Percentiles rank a stretch among this genome's conserved stretches.
phyloP scores from a whole-genome alignment of 2,888 invertebrate species.

The Dolomedes plantarius region DNA sequence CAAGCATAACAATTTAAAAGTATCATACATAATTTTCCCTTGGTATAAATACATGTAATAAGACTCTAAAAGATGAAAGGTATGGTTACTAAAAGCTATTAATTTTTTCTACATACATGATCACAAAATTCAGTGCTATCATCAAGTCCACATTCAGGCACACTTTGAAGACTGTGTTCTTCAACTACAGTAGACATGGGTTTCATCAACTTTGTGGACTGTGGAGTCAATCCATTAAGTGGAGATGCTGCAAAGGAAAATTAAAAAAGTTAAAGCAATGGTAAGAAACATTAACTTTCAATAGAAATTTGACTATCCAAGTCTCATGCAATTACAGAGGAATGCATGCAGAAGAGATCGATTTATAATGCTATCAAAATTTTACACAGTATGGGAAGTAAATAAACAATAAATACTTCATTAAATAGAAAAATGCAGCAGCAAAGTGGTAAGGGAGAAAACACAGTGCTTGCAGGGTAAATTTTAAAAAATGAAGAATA shows the following conservation, averaged over 20 bases:
- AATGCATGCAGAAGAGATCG: not conserved
- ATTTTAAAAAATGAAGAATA: conserved; percentile 15
- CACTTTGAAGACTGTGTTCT: conserved; percentile 80
- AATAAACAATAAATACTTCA: too few species aligned
- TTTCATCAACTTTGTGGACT: conserved; percentile 87
- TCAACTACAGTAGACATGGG: conserved; percentile 95
- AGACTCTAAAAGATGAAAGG: too few species aligned
- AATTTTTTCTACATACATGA: conserved; percentile 31
- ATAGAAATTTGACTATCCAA: not conserved
- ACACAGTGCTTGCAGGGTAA: conserved; percentile 2
- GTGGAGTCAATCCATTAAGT: conserved; percentile 81
- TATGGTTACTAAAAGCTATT: too few species aligned
- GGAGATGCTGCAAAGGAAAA: conserved; percentile 71
- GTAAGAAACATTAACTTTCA: not conserved
- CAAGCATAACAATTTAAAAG: too few species aligned
- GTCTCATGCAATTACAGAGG: not conserved
- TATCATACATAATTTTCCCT: too few species aligned
- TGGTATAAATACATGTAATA: too few species aligned
- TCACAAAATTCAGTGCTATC: conserved; percentile 62
- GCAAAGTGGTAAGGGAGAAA: not conserved
- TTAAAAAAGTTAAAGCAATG: not conserved
- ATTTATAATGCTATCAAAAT: too few species aligned
- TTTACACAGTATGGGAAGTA: too few species aligned
- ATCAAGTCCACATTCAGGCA: conserved; percentile 74
- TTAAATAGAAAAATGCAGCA: not conserved